Base-by-base conservation (phyloP, 2,888 invertebrate genomes). In the Pseudolycoriella hygida region DNA sequence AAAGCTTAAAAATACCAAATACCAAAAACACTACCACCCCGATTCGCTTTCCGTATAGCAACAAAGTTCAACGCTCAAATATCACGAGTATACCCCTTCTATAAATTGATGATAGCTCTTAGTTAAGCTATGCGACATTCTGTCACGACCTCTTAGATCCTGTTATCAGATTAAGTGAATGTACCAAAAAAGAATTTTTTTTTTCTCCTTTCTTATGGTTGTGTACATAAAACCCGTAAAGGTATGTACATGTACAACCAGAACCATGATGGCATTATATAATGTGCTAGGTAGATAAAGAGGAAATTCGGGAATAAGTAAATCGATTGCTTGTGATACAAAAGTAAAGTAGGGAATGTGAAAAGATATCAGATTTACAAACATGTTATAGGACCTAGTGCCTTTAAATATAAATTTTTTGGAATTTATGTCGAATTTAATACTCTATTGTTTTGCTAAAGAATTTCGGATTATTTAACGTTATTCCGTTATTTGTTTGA, bases 81-180 rank as follows among this genome's bases (percentile, higher is more conserved):
- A 37, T 37, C 37, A 15, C 15, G 37, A 37, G 8, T 25, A 25
- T 37, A 37, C 40, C 17, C 40, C 17, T 40, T 40, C 12, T 40
- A 40, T 17, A 40, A 40, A 40, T 40, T 40, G 40, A 40, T 19
- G 40, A 40, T 40, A 40, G 40, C 40, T 40, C 19, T 40, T 40
- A 40, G 40, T 40, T 40, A 40, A 40, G 40, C 40, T 40, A 40
- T 40, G 40, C 40, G 40, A 40, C 40, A 40, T 40, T 40, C 40
- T 40, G 40, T 40, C 40, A 40, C 40, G 40, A 19, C 40, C 40
- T 40, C 19, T 40, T 40, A 40, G 18, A 40, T 40, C 17, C 40
- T 40, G 40, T 40, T 40, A 40, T 40, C 40, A 18, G 40, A 40
- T 40, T 40, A 40, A 40, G 25, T 40, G 19, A 18, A 19, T 5